A percentile compares a stretch with the other conserved stretches of the same genome.
These are phyloP conservation scores for Melanostoma mellinum DNA, from an alignment of 2,888 invertebrate species.

Conservation along the genomic window DNA sequence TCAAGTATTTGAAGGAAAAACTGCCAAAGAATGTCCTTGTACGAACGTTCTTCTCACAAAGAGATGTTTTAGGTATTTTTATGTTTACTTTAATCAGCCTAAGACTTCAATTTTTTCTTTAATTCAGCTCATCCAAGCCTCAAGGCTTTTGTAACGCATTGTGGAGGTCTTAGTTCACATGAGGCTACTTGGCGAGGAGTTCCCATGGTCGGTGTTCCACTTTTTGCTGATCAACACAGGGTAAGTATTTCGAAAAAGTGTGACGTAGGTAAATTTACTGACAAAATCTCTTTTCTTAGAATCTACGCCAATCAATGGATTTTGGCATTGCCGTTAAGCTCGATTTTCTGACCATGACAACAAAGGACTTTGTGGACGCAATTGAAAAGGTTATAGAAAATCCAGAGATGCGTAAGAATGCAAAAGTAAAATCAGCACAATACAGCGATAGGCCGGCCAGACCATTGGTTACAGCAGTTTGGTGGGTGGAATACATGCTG, in stretches of 20 bases:
- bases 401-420: constrained; percentile 66
- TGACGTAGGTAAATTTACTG: background rate
- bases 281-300: constrained; percentile 47
- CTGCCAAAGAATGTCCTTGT: constrained; percentile 73
- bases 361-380: constrained; percentile 48
- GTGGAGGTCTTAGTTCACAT: constrained; percentile 78
- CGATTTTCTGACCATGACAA: constrained; percentile 69
- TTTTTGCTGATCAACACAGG: constrained; percentile 77
- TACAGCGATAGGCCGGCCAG: constrained; percentile 83
- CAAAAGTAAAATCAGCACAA: constrained; percentile 80
- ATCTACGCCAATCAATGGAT: constrained; percentile 39
- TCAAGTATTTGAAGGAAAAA: constrained; percentile 54
- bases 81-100: background rate
- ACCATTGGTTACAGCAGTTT: constrained; percentile 84
- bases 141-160: constrained; percentile 78
- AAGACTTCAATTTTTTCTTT: background rate
- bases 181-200: constrained; percentile 78
- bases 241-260: constrained; percentile 28
- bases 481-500: constrained; percentile 85
- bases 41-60: constrained; percentile 73
- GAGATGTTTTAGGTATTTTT: constrained; percentile 75
- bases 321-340: constrained; percentile 73
- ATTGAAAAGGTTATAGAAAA: constrained; percentile 72
- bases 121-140: constrained; percentile 76
- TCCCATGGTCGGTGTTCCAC: constrained; percentile 78